Base-by-base conservation (phyloP, 2,113 vertebrate species). In the Melanostigma gelatinosum region DNA sequence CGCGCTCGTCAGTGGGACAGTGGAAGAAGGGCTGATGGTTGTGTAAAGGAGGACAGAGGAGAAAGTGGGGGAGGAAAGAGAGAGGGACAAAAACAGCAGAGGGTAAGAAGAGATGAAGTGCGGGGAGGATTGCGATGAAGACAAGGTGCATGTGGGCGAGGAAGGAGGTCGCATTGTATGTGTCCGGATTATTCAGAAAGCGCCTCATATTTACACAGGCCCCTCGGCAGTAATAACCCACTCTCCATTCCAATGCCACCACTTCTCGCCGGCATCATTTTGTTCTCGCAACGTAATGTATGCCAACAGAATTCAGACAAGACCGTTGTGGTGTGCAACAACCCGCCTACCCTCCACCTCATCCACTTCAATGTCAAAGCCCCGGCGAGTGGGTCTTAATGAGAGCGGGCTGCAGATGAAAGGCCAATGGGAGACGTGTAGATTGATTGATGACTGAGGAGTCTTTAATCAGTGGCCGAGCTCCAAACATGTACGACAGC, bases 401-500 rank as follows among this genome's bases (percentile, higher is more conserved):
- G 91, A 93, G 91, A 84, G 85, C 85, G 50, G 79, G 83, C 87
- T 85, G 82, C 85, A 92, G 89, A 94, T 94, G 87, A 94, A 94
- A 94, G 90, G 82, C 86, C 76, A 82, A 74, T 77, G 73, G 86
- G 86, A 88, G 80, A 88, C 58, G 66, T 6, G 38, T 72, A 20
- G 85, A 90, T 86, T 91, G 92, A 94, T 93, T 90, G 93, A 94
- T 91, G 90, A 85, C 89, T 64, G 80, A 76, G 71, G n/a, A 84
- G 87, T 93, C 92, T 94, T 93, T 93, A 94, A 94, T 94, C 90
- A 93, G 87, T 38, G 77, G 82, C 85, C 77, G 52, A 80, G 85
- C 89, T 83, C 89, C 87, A 87, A 89, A 92, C 87, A 90, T 76
- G 82, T 77, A 86, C 82, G 81, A 88, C 88, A 80, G 77, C 18